Evolutionary conservation across 2,113 vertebrate species (phyloP).

Genomic region (Platycercus adscitus): DNA sequence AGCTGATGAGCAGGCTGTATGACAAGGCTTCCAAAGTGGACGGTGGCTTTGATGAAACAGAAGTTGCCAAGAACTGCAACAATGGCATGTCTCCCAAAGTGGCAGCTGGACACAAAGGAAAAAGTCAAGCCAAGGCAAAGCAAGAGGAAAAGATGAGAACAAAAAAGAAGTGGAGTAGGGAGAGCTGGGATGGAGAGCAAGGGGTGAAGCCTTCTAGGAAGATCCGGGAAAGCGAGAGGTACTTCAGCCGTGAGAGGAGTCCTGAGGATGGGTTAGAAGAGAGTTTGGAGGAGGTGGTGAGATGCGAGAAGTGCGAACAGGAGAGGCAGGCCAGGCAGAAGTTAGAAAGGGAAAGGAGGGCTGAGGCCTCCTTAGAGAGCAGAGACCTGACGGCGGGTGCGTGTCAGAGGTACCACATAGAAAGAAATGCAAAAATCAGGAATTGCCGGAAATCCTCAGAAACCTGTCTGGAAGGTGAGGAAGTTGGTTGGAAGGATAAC

Average conservation of each 20-base stretch:
- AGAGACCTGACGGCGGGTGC: conserved; percentile 37
- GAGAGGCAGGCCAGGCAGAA: conserved; percentile 62
- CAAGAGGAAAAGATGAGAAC: conserved; percentile 59
- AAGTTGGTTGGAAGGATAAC: conserved; percentile 42
- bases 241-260: conserved; percentile 49
- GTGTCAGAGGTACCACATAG: not conserved
- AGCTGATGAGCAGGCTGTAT: conserved; percentile 62
- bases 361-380: conserved; percentile 34
- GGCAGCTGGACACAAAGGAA: conserved; percentile 35
- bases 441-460: conserved; percentile 61
- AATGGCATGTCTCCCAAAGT: not conserved
- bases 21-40: conserved; percentile 80
- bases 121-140: conserved; percentile 45
- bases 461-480: conserved; percentile 16
- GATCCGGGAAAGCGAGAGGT: conserved; percentile 24
- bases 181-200: conserved; percentile 51
- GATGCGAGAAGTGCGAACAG: conserved; percentile 73
- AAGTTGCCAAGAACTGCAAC: not conserved
- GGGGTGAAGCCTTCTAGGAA: conserved; percentile 37
- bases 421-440: conserved; percentile 61
- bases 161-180: conserved; percentile 71
- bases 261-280: conserved; percentile 56
- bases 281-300: conserved; percentile 39
- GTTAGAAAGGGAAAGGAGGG: conserved; percentile 42
- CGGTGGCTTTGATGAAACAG: conserved; percentile 70